Evolutionary conservation across 2,113 vertebrate genomes (phyloP).

Genomic region (Elanoides forficatus): DNA sequence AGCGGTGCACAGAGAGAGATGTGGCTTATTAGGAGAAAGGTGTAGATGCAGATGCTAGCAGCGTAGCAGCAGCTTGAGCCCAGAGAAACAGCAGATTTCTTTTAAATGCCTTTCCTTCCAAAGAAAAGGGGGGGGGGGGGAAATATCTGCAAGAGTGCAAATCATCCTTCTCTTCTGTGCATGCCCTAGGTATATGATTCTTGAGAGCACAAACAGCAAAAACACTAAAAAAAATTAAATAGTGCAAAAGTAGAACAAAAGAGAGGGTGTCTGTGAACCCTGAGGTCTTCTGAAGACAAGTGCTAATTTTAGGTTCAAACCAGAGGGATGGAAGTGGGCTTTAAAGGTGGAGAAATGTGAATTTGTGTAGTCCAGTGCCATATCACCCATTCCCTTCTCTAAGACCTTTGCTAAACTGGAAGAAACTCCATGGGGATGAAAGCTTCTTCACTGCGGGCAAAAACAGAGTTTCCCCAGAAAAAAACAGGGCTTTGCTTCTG

Average conservation of each 20-base stretch:
- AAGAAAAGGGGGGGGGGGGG: neutral
- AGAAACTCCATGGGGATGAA: neutral
- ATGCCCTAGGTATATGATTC: neutral
- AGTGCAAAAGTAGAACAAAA: neutral
- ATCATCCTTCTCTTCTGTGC: neutral
- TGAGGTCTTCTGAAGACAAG: neutral
- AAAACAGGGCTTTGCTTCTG: neutral
- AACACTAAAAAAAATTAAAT: neutral
- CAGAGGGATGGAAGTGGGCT: neutral
- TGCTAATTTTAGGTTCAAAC: neutral
- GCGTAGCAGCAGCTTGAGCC: neutral
- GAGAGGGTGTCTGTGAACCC: neutral
- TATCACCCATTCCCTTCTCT: neutral
- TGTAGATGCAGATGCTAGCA: neutral
- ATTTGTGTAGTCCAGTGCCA: neutral
- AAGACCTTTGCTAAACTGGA: neutral
- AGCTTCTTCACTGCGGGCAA: neutral
- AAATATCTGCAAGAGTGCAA: neutral
- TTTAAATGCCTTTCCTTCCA: neutral
- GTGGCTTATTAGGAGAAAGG: neutral
- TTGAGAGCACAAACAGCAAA: neutral
- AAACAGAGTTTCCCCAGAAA: neutral
- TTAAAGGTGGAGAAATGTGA: neutral
- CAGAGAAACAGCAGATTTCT: neutral
- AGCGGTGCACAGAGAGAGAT: neutral